These are phyloP conservation scores for Laodelphax striatellus DNA, from an alignment of 1,140 invertebrate species.

Conservation along the genomic window DNA sequence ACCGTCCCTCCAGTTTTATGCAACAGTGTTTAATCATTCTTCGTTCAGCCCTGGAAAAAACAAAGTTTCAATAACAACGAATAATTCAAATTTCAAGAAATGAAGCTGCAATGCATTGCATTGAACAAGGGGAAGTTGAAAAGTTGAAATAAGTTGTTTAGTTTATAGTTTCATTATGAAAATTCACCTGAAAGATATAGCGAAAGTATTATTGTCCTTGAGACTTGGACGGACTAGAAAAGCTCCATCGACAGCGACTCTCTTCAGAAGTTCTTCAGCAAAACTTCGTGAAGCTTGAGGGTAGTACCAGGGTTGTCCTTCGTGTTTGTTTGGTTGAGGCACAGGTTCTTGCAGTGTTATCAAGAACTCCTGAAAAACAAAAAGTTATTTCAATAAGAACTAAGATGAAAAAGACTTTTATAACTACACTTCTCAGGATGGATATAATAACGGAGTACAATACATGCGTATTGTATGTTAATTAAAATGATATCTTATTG, in stretches of 20 bases:
- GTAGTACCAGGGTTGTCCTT: constrained; percentile 91
- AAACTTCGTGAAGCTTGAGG: constrained; percentile 60
- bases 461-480: too few relatives aligned
- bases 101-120: neutral
- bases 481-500: too few relatives aligned
- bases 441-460: too few relatives aligned
- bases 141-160: too few relatives aligned
- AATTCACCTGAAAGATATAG: constrained; percentile 94
- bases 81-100: neutral
- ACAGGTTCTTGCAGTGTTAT: constrained; percentile 83
- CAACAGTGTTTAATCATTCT: constrained; percentile 87
- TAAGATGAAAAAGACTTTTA: too few relatives aligned
- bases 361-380: constrained; percentile 55
- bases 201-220: constrained; percentile 72
- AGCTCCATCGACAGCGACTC: constrained; percentile 75
- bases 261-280: constrained; percentile 77
- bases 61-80: constrained; percentile 11
- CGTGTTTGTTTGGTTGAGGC: constrained; percentile 88
- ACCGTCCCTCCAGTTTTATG: constrained; percentile 78
- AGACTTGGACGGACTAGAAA: constrained; percentile 84
- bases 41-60: constrained; percentile 61
- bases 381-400: constrained; percentile 6
- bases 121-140: neutral
- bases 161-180: too few relatives aligned
- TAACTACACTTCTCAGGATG: too few relatives aligned